These are phyloP conservation scores for Alcedo quadribrachys DNA, from an alignment of 2,797 vertebrate genomes.

Conservation along the genomic window DNA sequence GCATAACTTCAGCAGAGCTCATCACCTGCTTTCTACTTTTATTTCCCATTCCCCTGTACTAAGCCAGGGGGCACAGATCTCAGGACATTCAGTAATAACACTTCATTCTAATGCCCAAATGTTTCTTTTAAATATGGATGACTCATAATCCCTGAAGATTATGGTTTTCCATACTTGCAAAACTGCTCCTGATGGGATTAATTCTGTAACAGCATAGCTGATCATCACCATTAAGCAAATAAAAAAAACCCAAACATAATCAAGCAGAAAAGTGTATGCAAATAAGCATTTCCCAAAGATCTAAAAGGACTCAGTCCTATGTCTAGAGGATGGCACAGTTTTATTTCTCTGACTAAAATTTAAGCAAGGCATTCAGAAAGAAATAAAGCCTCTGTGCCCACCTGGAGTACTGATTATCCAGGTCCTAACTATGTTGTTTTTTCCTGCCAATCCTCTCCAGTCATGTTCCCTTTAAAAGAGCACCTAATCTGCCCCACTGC, in stretches of 20 bases:
- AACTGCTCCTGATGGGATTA: not conserved
- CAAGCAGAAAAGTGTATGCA: not conserved
- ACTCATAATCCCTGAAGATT: constrained; percentile 27
- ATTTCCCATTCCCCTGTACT: not conserved
- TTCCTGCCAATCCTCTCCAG: constrained; percentile 1
- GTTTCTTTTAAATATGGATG: not conserved
- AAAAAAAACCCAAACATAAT: not conserved
- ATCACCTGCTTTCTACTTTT: not conserved
- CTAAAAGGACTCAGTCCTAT: not conserved
- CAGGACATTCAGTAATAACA: not conserved
- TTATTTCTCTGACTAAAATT: not conserved
- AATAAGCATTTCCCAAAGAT: not conserved
- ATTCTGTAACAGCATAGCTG: not conserved
- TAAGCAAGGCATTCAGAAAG: not conserved
- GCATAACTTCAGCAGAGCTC: not conserved
- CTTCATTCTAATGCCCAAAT: not conserved
- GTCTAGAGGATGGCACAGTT: not conserved
- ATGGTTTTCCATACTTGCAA: constrained; percentile 9
- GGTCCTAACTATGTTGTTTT: not conserved
- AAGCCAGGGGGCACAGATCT: not conserved
- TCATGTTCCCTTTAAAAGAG: not conserved
- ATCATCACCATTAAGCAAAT: constrained; percentile 17
- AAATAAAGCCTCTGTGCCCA: not conserved
- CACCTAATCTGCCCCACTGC: constrained; percentile 7
- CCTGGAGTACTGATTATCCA: not conserved